Percentiles rank a stretch among this genome's conserved stretches.
phyloP scores from a whole-genome alignment of 2,797 vertebrate genomes.

The Hirundo rustica region DNA sequence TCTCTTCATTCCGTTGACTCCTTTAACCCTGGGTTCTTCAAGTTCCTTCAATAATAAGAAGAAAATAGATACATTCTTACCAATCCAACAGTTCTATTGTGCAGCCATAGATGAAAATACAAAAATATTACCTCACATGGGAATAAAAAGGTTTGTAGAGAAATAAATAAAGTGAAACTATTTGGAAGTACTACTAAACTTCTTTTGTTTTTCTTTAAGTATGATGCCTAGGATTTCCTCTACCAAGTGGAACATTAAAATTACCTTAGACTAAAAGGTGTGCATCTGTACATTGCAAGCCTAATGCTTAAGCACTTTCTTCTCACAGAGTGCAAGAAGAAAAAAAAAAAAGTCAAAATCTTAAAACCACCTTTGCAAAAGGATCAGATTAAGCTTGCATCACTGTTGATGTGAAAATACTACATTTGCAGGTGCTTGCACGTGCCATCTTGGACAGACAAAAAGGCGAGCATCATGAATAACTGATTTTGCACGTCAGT shows the following conservation, averaged over 20 bases:
- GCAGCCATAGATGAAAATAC: neutral
- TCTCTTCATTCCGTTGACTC: neutral
- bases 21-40: neutral
- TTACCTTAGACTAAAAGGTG: neutral
- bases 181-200: neutral
- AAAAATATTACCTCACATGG: neutral
- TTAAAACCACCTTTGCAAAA: neutral
- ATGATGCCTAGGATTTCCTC: neutral
- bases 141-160: neutral
- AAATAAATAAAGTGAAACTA: neutral
- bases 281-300: neutral
- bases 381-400: neutral
- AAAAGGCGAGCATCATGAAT: neutral
- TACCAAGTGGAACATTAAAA: neutral
- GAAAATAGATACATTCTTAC: neutral
- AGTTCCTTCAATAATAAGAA: neutral
- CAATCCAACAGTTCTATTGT: neutral
- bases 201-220: neutral
- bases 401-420: neutral
- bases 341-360: neutral
- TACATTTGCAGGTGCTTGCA: neutral
- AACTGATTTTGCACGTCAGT: neutral
- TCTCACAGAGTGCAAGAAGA: neutral
- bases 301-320: neutral
- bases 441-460: neutral